phyloP scores from a whole-genome alignment of 2,797 vertebrate species.

The Bufotes viridis region DNA sequence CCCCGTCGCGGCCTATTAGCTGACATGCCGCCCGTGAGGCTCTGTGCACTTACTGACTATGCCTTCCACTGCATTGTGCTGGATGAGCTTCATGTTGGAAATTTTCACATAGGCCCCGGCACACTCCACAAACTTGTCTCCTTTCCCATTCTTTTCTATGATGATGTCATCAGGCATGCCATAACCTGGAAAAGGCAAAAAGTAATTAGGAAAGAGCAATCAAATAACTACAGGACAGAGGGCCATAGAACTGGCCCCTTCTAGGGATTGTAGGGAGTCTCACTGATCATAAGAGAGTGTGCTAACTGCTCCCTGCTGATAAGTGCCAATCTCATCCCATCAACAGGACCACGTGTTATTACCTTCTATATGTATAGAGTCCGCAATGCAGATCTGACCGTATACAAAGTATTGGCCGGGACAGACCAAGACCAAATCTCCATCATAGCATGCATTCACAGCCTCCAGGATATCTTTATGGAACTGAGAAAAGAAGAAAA shows the following conservation, averaged over 20 bases:
- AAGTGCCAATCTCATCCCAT: no score
- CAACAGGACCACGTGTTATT: conserved; percentile 18
- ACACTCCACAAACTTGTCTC: conserved; percentile 89
- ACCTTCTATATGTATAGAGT: conserved; percentile 89
- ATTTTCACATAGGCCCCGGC: conserved; percentile 81
- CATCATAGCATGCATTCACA: conserved; percentile 81
- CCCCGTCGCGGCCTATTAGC: no score
- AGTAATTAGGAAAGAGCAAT: neutral
- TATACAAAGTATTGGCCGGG: conserved; percentile 83
- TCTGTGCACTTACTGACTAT: conserved; percentile 87
- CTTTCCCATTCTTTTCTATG: conserved; percentile 88
- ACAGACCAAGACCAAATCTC: conserved; percentile 84
- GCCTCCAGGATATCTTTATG: conserved; percentile 81
- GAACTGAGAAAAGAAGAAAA: conserved; percentile 76
- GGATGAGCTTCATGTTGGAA: conserved; percentile 90
- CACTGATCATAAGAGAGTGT: no score
- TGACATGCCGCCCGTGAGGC: no score
- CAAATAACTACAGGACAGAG: no score
- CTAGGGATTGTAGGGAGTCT: no score
- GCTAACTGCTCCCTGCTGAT: no score
- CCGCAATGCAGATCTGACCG: conserved; percentile 81
- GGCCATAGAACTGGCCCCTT: no score
- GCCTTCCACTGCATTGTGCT: conserved; percentile 90
- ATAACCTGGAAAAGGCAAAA: conserved; percentile 77
- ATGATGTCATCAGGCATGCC: conserved; percentile 91